Evolutionary conservation across 30 jellyfish, hydroid and myxozoan species (phyloP), one percentile per base, ranked within the genome.

Genomic region (Hydractinia echinata): DNA sequence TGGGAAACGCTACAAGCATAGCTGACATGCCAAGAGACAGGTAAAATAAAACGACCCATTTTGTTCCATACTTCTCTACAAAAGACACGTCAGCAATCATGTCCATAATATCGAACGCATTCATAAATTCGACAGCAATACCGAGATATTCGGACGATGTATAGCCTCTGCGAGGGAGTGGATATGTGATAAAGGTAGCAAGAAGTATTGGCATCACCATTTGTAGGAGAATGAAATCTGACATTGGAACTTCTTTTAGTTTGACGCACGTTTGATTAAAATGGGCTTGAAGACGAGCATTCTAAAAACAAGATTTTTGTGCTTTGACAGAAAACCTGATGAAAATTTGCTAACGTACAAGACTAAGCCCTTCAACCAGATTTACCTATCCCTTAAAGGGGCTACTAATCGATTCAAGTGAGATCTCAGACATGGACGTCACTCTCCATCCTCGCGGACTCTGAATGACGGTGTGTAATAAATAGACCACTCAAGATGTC

Each of bases 61-160:
- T 44, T 14, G 15, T 10, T 5, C 84, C 74, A 54, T 81, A 81
- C 9, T 39, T 39, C 11, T 73, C 76, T n/a, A 81, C 55, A 56
- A 62, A 81, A 48, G 73, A 82, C 44, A 81, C 16, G 10, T 81
- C 88, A 4, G 66, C 83, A 5, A 81, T 19, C 88, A 81, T 81
- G n/a, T 81, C 88, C 88, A 81, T 81, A 8, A 68, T 81, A 66
- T 81, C 88, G 18, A 81, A 81, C 7, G 88, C 88, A 44, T 81
- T 81, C 76, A 81, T 10, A n/a, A 81, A 81, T 55, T 81, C 88
- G 4, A 64, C 55, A 14, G 83, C 88, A 48, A 81, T 15, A 5
- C 83, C 88, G 6, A 81, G 71, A 53, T 81, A 81, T 20, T 52
- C 88, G 58, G 83, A 73, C 3, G 56, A 20, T 16, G 79, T 74